Evolutionary conservation across 1,140 invertebrate genomes (phyloP), one percentile per base, ranked within the genome.

Genomic region (Lucilia sericata): DNA sequence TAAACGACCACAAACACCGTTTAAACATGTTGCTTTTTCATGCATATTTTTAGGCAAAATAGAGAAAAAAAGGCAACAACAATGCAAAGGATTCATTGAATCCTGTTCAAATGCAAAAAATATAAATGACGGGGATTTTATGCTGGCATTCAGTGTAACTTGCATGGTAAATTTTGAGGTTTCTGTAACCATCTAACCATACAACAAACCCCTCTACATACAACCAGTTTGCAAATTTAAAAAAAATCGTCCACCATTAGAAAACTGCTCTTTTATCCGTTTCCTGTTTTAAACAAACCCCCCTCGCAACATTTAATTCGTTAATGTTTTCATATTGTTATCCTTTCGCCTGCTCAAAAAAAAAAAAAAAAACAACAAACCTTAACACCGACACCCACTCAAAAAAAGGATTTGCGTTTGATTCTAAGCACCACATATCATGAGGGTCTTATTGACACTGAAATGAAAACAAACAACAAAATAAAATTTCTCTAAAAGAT

Each of bases 311-410:
- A 21, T 70, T 60, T 60, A 60, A 60, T 60, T 70, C 19, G 65
- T 70, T 70, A 70, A 70, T 70, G 65, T 70, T 70, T 70, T 70
- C 65, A 70, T 70, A 70, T 70, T 70, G 65, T 70, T 21, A 70
- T 70, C 65, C 65, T 70, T 70, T 19, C 3, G n/a, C 14, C 13
- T 14, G 10, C 42, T 3, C 42, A 30, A 30, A 30, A 30, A 70
- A 21, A 70, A 1, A 30, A 30, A 30, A 30, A 30, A 30, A 70
- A 21, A 70, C 25, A 30, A 30, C 25, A 30, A n/a, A 30, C 25
- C 3, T 30, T 14, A 60, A 60, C 14, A 60, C 55, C 7, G n/a
- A 60, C 55, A 60, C 14, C 7, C n/a, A 42, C 42, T 42, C 42
- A 30, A 30, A 30, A 70, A 70, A 21, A 70, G 65, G 65, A 70